These are phyloP conservation scores for Aphidoletes aphidimyza DNA, from an alignment of 2,888 invertebrate genomes.

Conservation along the genomic window DNA sequence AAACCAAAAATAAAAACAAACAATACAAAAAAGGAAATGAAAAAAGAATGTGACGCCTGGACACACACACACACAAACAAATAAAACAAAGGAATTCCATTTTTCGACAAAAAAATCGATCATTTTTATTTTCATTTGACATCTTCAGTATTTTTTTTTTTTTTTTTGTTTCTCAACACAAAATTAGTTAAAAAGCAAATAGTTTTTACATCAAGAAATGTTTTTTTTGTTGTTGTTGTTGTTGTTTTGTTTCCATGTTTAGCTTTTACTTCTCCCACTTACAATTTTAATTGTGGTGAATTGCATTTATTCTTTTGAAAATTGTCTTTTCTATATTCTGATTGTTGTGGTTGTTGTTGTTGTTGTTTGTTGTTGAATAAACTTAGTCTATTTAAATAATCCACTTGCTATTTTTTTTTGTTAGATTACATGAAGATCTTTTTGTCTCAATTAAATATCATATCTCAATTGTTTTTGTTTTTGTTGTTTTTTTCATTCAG, in stretches of 20 bases:
- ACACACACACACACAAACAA: slow-evolving; percentile 47
- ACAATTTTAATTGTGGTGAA: slow-evolving; percentile 6
- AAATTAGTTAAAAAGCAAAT: slow-evolving; percentile 21
- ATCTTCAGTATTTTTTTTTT: too few species aligned
- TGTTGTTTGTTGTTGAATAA: not conserved
- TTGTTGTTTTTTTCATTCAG: not conserved
- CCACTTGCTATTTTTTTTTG: not conserved
- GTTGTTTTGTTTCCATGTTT: not conserved
- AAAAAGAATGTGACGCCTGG: not conserved
- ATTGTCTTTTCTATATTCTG: too few species aligned
- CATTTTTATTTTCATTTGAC: slow-evolving; percentile 27
- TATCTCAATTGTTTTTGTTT: not conserved
- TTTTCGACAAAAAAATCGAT: slow-evolving; percentile 53
- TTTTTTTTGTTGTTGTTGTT: not conserved
- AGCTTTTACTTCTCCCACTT: too few species aligned
- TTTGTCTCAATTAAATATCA: not conserved
- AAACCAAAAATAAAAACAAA: slow-evolving; percentile 41
- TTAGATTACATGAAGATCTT: not conserved
- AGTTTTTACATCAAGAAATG: not conserved
- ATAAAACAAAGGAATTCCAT: slow-evolving; percentile 39
- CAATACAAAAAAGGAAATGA: slow-evolving; percentile 30
- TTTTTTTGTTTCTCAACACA: slow-evolving; percentile 30
- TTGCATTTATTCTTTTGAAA: too few species aligned
- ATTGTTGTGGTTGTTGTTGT: too few species aligned
- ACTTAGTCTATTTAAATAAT: not conserved